Evolutionary conservation across 2,888 invertebrate genomes (phyloP).

Genomic region (Harpalus rubripes): DNA sequence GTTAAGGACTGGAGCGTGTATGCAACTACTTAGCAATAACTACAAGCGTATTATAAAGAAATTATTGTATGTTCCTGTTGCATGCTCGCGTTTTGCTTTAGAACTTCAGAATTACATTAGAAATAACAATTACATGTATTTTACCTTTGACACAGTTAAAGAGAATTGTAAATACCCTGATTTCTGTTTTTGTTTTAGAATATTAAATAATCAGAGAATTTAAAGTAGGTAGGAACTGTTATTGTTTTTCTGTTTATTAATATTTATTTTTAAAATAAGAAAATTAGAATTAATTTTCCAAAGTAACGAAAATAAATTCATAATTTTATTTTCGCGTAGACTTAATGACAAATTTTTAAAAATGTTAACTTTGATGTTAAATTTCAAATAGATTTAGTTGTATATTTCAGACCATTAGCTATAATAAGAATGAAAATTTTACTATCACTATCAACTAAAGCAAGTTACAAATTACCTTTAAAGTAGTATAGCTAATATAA

Average conservation of each 20-base stretch:
- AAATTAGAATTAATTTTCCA: conserved; percentile 6
- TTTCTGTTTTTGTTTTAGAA: conserved; percentile 21
- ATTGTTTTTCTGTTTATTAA: conserved; percentile 15
- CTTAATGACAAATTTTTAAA: background rate
- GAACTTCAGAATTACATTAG: conserved; percentile 44
- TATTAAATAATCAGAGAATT: conserved; percentile 20
- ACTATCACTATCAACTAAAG: too few species aligned
- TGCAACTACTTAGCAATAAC: conserved; percentile 25
- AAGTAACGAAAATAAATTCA: background rate
- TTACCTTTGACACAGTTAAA: conserved; percentile 37
- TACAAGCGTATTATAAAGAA: conserved; percentile 37
- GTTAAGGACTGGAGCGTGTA: conserved; percentile 10
- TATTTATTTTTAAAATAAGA: conserved; percentile 1
- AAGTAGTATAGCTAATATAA: too few species aligned
- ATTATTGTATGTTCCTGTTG: conserved; percentile 39
- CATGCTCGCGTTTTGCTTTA: conserved; percentile 16
- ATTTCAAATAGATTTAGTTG: too few species aligned
- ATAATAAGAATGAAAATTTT: too few species aligned
- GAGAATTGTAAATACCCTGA: conserved; percentile 33
- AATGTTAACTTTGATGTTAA: too few species aligned
- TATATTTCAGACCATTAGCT: too few species aligned
- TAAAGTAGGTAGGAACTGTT: background rate
- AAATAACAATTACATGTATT: conserved; percentile 43
- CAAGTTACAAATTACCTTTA: too few species aligned
- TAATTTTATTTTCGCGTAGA: background rate